These are phyloP conservation scores for Halcyon leucocephala DNA, from an alignment of 2,797 vertebrate genomes.

Conservation along the genomic window DNA sequence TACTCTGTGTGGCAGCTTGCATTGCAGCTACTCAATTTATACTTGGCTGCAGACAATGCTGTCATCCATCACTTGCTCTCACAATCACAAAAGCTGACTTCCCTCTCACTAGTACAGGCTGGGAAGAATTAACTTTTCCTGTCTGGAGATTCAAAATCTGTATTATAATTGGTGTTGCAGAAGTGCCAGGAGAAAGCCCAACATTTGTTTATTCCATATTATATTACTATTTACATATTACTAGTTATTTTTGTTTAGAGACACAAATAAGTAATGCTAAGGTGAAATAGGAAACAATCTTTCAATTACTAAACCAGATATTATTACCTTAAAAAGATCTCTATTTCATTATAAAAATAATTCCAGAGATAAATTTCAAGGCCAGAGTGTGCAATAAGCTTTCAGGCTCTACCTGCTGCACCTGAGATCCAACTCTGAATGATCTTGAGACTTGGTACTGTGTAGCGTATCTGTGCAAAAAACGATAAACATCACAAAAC, in stretches of 20 bases:
- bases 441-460: background rate
- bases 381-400: background rate
- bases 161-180: background rate
- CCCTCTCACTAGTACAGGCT: background rate
- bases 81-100: background rate
- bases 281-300: background rate
- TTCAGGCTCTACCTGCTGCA: background rate
- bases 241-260: background rate
- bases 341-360: background rate
- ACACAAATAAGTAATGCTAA: background rate
- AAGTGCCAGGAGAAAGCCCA: background rate
- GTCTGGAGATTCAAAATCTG: background rate
- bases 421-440: background rate
- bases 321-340: background rate
- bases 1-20: background rate
- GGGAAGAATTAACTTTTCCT: background rate
- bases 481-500: background rate
- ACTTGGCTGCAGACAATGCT: background rate
- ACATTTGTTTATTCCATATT: background rate
- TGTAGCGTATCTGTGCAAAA: background rate
- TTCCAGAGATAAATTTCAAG: background rate
- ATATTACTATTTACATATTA: background rate
- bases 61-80: background rate
- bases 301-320: background rate
- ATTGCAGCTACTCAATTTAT: background rate